These are phyloP conservation scores for Sorex araneus DNA, from an alignment of 2,113 vertebrate genomes.

Conservation along the genomic window DNA sequence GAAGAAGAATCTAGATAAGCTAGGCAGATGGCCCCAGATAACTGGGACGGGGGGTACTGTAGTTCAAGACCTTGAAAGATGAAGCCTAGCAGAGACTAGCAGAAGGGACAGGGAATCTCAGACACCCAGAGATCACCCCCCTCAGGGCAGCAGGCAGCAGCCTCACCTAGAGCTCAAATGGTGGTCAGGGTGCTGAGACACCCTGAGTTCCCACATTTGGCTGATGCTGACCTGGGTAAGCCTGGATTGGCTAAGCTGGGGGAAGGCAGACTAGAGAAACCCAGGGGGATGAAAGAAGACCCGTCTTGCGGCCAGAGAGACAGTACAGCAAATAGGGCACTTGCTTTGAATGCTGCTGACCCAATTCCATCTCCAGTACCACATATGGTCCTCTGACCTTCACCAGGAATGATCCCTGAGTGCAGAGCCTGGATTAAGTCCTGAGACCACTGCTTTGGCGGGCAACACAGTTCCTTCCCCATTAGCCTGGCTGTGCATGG, in stretches of 20 bases:
- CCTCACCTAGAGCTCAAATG: neutral
- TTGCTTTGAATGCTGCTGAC: too few species aligned
- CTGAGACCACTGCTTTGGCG: neutral
- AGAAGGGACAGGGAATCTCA: neutral
- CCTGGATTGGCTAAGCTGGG: neutral
- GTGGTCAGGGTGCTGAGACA: neutral
- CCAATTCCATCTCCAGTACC: too few species aligned
- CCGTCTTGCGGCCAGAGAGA: too few species aligned
- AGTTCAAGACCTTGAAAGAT: neutral
- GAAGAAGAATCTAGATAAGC: neutral
- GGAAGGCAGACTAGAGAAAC: neutral
- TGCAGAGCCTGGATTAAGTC: too few species aligned
- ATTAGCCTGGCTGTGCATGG: too few species aligned
- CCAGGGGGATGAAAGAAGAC: neutral
- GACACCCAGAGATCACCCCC: neutral
- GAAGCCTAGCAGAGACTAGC: neutral
- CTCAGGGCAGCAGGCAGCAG: rapidly evolving
- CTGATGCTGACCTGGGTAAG: too few species aligned
- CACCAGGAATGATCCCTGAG: too few species aligned
- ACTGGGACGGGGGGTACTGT: neutral
- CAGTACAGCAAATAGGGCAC: too few species aligned
- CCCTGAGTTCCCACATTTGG: rapidly evolving
- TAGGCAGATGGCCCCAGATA: neutral
- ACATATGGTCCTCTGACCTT: too few species aligned
- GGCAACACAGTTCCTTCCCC: too few species aligned